Percentiles rank a stretch among this genome's conserved stretches.
phyloP scores from a whole-genome alignment of 2,113 vertebrate genomes.

The Vidua chalybeata region DNA sequence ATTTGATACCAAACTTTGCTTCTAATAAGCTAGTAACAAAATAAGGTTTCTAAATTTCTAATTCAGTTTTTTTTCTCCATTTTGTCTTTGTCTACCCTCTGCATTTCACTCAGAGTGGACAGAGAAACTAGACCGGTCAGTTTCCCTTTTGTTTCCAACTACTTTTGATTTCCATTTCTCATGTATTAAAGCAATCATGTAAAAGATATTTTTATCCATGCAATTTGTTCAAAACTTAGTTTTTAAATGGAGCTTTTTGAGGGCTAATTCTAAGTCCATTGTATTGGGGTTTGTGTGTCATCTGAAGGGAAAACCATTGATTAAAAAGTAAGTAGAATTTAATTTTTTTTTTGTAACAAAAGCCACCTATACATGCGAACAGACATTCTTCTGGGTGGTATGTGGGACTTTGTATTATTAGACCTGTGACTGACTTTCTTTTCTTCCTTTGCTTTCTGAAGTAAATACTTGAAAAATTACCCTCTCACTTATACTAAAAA shows the following conservation, averaged over 20 bases:
- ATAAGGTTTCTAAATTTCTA: neutral
- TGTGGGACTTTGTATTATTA: neutral
- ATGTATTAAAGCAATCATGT: neutral
- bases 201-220: neutral
- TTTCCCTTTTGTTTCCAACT: constrained; percentile 28
- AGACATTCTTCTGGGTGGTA: neutral
- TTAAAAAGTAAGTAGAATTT: neutral
- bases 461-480: neutral
- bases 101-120: constrained; percentile 29
- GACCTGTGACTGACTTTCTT: neutral
- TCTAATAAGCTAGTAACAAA: neutral
- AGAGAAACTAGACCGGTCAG: constrained; percentile 16
- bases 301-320: neutral
- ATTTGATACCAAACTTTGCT: neutral
- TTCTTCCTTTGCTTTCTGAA: neutral
- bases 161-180: neutral
- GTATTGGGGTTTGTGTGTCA: neutral
- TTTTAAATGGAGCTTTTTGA: neutral
- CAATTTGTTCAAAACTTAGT: neutral
- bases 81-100: constrained; percentile 27
- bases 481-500: neutral
- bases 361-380: neutral
- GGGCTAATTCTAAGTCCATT: neutral
- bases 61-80: neutral
- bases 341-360: neutral